A percentile compares a stretch with the other conserved stretches of the same genome.
phyloP scores from a whole-genome alignment of 2,113 vertebrate genomes.

The Grantiella picta region DNA sequence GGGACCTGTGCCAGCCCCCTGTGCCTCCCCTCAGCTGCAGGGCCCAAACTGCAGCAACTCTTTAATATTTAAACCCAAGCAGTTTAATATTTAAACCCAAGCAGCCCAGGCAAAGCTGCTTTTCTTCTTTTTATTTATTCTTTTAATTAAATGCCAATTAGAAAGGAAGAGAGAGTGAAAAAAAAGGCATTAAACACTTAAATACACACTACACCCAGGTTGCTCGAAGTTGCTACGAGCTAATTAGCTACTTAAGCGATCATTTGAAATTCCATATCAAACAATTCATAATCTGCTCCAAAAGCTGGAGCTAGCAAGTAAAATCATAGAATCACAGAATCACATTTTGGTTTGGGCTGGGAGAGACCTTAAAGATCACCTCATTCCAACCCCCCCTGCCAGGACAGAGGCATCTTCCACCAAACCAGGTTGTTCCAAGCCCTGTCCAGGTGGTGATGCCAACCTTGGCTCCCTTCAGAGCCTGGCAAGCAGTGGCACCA shows the following conservation, averaged over 20 bases:
- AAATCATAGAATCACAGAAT: background rate
- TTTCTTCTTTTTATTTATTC: constrained; percentile 63
- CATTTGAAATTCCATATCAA: constrained; percentile 55
- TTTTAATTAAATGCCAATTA: constrained; percentile 71
- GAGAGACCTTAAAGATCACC: background rate
- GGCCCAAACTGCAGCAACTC: background rate
- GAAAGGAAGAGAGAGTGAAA: constrained; percentile 13
- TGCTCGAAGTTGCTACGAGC: constrained; percentile 15
- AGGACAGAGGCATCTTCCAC: background rate
- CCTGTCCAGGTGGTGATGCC: background rate
- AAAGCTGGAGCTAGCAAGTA: background rate
- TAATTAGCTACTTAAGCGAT: constrained; percentile 61
- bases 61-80: constrained; percentile 36
- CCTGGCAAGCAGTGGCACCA: fast-evolving
- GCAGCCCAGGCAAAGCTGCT: constrained; percentile 45
- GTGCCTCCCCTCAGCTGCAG: background rate
- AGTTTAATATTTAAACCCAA: constrained; percentile 37
- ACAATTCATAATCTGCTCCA: constrained; percentile 19
- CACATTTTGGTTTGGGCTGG: background rate
- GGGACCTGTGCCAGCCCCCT: background rate
- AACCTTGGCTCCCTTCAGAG: background rate
- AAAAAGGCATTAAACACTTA: constrained; percentile 58
- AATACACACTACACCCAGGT: constrained; percentile 51
- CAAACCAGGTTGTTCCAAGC: background rate
- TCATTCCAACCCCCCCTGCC: background rate